These are phyloP conservation scores for Fregetta grallaria DNA, from an alignment of 2,113 vertebrate species.

Conservation along the genomic window DNA sequence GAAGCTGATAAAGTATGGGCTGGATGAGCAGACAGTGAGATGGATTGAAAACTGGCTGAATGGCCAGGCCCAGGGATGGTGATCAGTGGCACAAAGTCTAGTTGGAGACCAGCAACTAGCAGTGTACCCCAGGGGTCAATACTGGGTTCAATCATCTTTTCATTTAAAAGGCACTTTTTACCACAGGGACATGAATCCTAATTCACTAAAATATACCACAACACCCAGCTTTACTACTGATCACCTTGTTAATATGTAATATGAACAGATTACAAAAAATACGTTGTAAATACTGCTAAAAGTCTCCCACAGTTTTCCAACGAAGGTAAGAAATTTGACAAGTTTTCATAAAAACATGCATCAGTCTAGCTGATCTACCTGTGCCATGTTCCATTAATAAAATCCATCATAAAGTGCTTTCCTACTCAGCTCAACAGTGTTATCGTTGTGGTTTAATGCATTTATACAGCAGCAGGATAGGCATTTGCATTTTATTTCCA, in stretches of 20 bases:
- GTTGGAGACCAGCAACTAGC: neutral
- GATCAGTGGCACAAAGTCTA: neutral
- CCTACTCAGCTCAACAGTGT: neutral
- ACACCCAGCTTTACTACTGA: neutral
- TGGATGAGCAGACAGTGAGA: neutral
- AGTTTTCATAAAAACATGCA: neutral
- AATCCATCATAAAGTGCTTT: neutral
- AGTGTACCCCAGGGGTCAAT: neutral
- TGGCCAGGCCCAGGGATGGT: accelerated
- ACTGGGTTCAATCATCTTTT: neutral
- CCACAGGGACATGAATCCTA: neutral
- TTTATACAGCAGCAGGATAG: neutral
- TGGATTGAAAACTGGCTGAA: neutral
- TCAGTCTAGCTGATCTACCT: neutral
- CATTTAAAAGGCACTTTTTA: neutral
- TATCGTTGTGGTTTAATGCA: neutral
- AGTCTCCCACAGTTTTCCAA: neutral
- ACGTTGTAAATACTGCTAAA: neutral
- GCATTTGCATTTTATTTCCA: neutral
- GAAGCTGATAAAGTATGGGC: neutral
- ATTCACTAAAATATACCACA: neutral
- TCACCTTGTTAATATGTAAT: neutral
- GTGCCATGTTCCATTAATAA: neutral
- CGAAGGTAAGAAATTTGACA: neutral
- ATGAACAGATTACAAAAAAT: neutral